Conservation (phyloP, 2,113 vertebrate species). For the Euleptes europaea region DNA sequence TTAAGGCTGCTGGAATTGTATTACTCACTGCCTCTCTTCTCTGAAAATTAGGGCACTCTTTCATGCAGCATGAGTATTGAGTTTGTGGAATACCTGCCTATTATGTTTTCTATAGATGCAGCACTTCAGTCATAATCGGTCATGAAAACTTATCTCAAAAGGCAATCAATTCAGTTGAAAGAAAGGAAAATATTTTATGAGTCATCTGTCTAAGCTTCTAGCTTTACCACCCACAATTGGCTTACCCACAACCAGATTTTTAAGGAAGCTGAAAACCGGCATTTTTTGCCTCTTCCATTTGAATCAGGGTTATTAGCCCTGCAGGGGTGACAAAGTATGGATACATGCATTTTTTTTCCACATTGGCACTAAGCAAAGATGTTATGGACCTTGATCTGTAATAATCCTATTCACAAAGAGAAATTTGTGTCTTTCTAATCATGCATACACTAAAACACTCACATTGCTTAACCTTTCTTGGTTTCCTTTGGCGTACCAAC, state of each 20-base stretch:
- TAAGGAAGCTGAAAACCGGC: neutral
- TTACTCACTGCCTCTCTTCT: neutral
- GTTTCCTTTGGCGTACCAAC: neutral
- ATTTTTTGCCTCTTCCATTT: no score
- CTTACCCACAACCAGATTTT: slow-evolving; percentile 18
- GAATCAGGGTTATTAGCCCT: no score
- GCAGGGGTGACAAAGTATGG: no score
- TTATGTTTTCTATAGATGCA: neutral
- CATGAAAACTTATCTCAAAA: neutral
- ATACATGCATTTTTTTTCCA: no score
- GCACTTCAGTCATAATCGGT: neutral
- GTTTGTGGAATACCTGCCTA: neutral
- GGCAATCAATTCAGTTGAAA: slow-evolving; percentile 11
- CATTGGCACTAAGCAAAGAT: neutral
- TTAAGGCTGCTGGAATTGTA: neutral
- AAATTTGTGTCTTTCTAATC: neutral
- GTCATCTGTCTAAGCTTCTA: slow-evolving; percentile 14
- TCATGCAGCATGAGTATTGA: neutral
- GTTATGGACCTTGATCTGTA: neutral
- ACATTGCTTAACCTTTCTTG: neutral
- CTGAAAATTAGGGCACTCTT: neutral
- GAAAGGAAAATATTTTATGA: neutral
- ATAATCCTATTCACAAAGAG: neutral
- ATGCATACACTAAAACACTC: neutral
- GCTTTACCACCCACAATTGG: no score